Evolutionary conservation across 2,797 vertebrate species (phyloP), one percentile per base, ranked within the genome.

Genomic region (Centropyge bicolor): DNA sequence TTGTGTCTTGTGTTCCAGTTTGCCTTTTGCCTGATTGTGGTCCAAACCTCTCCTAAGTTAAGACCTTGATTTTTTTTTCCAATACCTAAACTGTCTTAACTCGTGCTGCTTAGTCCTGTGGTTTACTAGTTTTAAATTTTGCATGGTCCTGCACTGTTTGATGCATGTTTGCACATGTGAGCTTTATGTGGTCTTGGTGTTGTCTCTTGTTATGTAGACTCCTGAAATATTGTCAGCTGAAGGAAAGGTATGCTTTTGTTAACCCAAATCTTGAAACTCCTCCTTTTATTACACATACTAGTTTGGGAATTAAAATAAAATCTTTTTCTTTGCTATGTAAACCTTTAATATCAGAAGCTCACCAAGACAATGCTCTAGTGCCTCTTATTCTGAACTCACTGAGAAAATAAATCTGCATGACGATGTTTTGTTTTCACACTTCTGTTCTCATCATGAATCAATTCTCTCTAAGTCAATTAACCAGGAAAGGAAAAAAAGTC

Each of bases 361-460:
- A 71, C 52, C 45, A 62, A 19, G 16, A 68, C 5, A 35, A 6
- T 31, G 41, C 27, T 40, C 12, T 27, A n/a, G 4, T 31, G 20
- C 16, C 27, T 59, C 4, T 65, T 14, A 64, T 22, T 43, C 4
- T 61, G 5, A 66, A 67, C 38, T 40, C 22, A 54, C 8, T 38
- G 14, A 54, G 20, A 48, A 78, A 75, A 65, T 45, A 57, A 0
- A 71, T 75, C 52, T 68, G 16, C 41, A 71, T 79, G 67, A 74
- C 83, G 81, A 85, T 92, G 82, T 87, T 91, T 84, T 74, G 54
- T 80, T 88, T 74, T 86, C 45, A 81, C 82, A 91, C 86, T 86
- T 54, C 85, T 89, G 72, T 87, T 87, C 69, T 74, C 60, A 59
- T 89, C 87, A 92, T 88, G 61, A 83, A 89, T 90, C 87, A 87